These are phyloP conservation scores for Lacanobia oleracea DNA, from an alignment of 2,888 invertebrate genomes.

Conservation along the genomic window DNA sequence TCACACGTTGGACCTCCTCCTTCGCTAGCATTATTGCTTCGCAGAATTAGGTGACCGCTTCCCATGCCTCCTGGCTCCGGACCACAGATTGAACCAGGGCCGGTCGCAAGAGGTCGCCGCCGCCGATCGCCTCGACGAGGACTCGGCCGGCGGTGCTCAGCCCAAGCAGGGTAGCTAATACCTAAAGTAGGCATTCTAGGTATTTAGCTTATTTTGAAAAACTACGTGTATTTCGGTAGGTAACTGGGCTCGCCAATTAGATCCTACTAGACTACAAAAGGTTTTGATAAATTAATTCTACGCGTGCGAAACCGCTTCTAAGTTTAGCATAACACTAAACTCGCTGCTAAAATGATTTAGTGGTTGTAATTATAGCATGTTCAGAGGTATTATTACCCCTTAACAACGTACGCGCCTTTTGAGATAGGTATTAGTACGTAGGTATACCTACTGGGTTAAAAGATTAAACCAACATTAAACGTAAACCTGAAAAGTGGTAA, in stretches of 20 bases:
- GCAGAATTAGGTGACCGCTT: too few species aligned
- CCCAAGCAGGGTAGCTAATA: too few species aligned
- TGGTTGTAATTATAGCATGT: conserved; percentile 47
- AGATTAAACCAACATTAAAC: too few species aligned
- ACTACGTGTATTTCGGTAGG: not conserved
- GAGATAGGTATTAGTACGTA: not conserved
- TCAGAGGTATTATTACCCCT: conserved; percentile 20
- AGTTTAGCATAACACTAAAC: conserved; percentile 42
- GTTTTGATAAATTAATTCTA: conserved; percentile 46
- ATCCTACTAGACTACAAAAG: conserved; percentile 17
- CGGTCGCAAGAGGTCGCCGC: too few species aligned
- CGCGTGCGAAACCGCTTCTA: conserved; percentile 41
- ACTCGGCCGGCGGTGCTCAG: too few species aligned
- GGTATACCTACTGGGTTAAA: not conserved
- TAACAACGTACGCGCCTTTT: conserved; percentile 16
- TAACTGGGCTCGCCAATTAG: conserved; percentile 12
- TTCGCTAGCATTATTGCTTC: too few species aligned
- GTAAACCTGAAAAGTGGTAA: too few species aligned
- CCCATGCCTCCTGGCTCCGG: too few species aligned
- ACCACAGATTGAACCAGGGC: too few species aligned
- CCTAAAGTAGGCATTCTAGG: too few species aligned
- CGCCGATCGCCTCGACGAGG: too few species aligned
- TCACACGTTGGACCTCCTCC: too few species aligned
- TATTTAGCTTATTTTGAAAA: not conserved
- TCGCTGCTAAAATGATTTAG: conserved; percentile 51